phyloP scores from a whole-genome alignment of 2,888 invertebrate genomes.

The Lepidochitona cinerea region DNA sequence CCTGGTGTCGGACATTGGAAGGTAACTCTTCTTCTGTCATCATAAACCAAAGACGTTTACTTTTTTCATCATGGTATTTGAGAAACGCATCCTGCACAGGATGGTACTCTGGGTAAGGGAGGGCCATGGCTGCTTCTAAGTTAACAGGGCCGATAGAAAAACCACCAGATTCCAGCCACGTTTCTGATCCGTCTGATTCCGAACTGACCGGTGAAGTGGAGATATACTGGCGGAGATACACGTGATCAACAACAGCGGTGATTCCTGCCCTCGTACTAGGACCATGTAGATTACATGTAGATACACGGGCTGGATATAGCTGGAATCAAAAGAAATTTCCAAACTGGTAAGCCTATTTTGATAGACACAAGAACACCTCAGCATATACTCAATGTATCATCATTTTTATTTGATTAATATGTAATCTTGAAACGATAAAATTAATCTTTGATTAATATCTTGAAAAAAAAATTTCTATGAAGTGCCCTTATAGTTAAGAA shows the following conservation, averaged over 20 bases:
- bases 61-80: constrained; percentile 80
- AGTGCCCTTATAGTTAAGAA: no score
- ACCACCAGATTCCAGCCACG: constrained; percentile 93
- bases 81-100: constrained; percentile 71
- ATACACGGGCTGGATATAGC: constrained; percentile 88
- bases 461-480: no score
- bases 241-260: constrained; percentile 86
- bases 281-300: constrained; percentile 96
- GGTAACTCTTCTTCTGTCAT: constrained; percentile 78
- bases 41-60: constrained; percentile 92
- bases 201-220: constrained; percentile 70
- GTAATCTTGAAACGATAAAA: no score
- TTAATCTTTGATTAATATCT: no score
- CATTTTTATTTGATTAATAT: no score
- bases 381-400: no score
- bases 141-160: constrained; percentile 91
- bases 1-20: constrained; percentile 33
- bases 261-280: constrained; percentile 90
- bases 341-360: no score
- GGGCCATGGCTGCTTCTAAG: constrained; percentile 87
- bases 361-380: no score
- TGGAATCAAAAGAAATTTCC: constrained; percentile 57
- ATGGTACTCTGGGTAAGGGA: constrained; percentile 61
- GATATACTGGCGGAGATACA: constrained; percentile 80
- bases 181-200: constrained; percentile 42